phyloP scores from a whole-genome alignment of 2,888 invertebrate genomes.

The Noctua janthina region DNA sequence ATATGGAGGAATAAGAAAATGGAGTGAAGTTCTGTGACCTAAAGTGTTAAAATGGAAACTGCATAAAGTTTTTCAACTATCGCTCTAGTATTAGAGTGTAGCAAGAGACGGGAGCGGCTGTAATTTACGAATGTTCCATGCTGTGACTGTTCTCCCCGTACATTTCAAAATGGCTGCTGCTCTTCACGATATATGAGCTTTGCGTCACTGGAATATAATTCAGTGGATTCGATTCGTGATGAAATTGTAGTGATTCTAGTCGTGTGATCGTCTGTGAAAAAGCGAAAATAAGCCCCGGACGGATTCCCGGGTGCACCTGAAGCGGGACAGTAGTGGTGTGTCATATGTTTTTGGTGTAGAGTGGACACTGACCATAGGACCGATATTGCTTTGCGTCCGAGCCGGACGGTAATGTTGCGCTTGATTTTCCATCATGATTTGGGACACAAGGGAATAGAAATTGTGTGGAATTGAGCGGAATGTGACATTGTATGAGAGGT shows the following conservation, averaged over 20 bases:
- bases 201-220: slow-evolving; percentile 91
- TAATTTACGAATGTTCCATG: slow-evolving; percentile 90
- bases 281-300: slow-evolving; percentile 80
- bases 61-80: slow-evolving; percentile 83
- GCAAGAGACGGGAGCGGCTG: slow-evolving; percentile 79
- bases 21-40: slow-evolving; percentile 87
- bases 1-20: slow-evolving; percentile 83
- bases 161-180: slow-evolving; percentile 91
- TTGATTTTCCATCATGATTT: slow-evolving; percentile 88
- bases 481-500: slow-evolving; percentile 91
- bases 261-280: slow-evolving; percentile 84
- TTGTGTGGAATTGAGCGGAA: slow-evolving; percentile 89
- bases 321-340: slow-evolving; percentile 86
- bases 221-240: slow-evolving; percentile 85
- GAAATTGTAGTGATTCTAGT: slow-evolving; percentile 83
- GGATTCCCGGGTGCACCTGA: slow-evolving; percentile 79
- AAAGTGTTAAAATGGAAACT: slow-evolving; percentile 87
- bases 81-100: slow-evolving; percentile 76
- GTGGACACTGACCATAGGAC: slow-evolving; percentile 89
- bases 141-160: slow-evolving; percentile 90
- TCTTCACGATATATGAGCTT: slow-evolving; percentile 91
- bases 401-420: slow-evolving; percentile 88
- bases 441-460: slow-evolving; percentile 86
- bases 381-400: slow-evolving; percentile 89
- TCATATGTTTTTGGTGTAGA: slow-evolving; percentile 89